Evolutionary conservation across 35 echinoderm and acorn worm genomes (phyloP).

Genomic region (Stichopus chloronotus): DNA sequence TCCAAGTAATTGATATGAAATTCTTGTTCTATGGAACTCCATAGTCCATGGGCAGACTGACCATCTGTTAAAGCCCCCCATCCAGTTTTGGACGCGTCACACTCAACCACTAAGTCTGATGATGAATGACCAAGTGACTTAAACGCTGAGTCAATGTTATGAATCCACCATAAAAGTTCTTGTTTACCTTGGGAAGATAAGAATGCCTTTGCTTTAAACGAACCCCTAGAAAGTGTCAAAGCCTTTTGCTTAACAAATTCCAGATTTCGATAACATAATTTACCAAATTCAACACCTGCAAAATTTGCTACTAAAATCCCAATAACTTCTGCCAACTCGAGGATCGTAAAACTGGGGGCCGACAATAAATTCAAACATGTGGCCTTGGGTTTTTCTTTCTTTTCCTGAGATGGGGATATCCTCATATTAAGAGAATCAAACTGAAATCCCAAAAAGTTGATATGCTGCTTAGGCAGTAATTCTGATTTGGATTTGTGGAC

Average conservation of each 20-base stretch:
- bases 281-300: background rate
- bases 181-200: background rate
- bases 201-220: background rate
- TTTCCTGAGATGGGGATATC: background rate
- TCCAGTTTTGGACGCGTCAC: conserved; percentile 4
- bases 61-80: background rate
- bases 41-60: background rate
- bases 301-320: background rate
- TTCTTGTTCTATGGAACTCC: background rate
- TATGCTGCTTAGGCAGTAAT: background rate
- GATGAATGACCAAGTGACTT: background rate
- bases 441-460: conserved; percentile 6
- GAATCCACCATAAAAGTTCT: background rate
- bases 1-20: no score
- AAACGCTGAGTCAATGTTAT: background rate
- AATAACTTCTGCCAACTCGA: conserved; percentile 8
- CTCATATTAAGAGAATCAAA: background rate
- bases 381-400: background rate
- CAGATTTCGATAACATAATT: background rate
- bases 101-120: background rate
- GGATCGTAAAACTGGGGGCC: background rate
- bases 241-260: background rate
- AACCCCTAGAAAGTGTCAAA: background rate
- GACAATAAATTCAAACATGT: background rate
- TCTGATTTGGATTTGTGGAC: background rate